Evolutionary conservation across 1,140 invertebrate species (phyloP).

Genomic region (Heterodera carotae): DNA sequence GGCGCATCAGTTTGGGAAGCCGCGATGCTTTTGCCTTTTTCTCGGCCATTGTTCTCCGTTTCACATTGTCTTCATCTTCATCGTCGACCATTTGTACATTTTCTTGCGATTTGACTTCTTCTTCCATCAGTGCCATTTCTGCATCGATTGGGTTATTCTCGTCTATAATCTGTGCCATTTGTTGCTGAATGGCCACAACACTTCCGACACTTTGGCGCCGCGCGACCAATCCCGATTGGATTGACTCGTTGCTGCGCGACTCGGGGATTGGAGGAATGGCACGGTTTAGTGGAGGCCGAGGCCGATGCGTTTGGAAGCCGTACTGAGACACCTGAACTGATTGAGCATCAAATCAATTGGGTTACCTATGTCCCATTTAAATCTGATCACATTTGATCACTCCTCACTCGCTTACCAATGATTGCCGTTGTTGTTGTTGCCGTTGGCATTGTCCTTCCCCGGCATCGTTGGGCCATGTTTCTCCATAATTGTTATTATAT

Average conservation of each 20-base stretch:
- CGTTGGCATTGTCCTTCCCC: neutral
- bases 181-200: neutral
- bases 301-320: slow-evolving; percentile 38
- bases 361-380: neutral
- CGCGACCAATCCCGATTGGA: slow-evolving; percentile 32
- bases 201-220: slow-evolving; percentile 17
- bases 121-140: slow-evolving; percentile 3
- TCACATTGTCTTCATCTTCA: neutral
- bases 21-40: slow-evolving; percentile 14
- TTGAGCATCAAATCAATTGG: no score
- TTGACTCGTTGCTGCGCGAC: slow-evolving; percentile 54
- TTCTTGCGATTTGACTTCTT: slow-evolving; percentile 17
- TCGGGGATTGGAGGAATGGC: slow-evolving; percentile 58
- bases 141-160: slow-evolving; percentile 35
- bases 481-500: slow-evolving; percentile 18
- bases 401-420: slow-evolving; percentile 1
- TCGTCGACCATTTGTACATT: neutral
- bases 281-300: slow-evolving; percentile 47
- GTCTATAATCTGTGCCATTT: slow-evolving; percentile 31
- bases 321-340: slow-evolving; percentile 25
- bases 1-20: slow-evolving; percentile 17
- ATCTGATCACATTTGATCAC: neutral
- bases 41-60: neutral
- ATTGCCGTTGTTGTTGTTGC: slow-evolving; percentile 13
- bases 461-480: neutral